A percentile compares a stretch with the other conserved stretches of the same genome.
phyloP scores from a whole-genome alignment of 2,113 vertebrate species.

The Chlorodrepanis virens region DNA sequence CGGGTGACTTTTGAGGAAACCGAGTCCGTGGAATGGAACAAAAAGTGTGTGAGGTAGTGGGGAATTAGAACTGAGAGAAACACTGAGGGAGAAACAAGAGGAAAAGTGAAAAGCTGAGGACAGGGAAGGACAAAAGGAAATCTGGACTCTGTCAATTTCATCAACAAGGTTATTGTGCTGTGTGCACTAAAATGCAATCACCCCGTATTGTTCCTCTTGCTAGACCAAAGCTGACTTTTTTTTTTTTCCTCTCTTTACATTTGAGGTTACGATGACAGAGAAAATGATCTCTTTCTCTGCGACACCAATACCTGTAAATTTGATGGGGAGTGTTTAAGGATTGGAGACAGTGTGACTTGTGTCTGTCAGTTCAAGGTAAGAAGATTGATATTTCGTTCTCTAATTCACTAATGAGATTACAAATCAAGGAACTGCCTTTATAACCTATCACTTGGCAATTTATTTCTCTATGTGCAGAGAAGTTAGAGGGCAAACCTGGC shows the following conservation, averaged over 20 bases:
- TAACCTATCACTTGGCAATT: conserved; percentile 53
- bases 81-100: background rate
- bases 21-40: background rate
- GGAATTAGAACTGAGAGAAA: background rate
- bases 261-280: conserved; percentile 96
- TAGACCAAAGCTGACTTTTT: conserved; percentile 42
- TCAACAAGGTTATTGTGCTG: conserved; percentile 4
- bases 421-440: conserved; percentile 47
- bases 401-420: conserved; percentile 56
- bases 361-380: conserved; percentile 99
- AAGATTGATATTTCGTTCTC: conserved; percentile 39
- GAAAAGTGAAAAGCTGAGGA: conserved; percentile 7
- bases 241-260: conserved; percentile 61
- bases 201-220: background rate
- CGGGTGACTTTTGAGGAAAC: background rate
- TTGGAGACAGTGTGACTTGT: conserved; percentile 97
- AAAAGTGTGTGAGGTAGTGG: background rate
- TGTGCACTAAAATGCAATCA: background rate
- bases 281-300: conserved; percentile 97
- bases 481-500: conserved; percentile 61
- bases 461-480: conserved; percentile 36
- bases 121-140: conserved; percentile 38
- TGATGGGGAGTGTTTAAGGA: conserved; percentile 95
- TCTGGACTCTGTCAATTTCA: background rate
- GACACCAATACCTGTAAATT: conserved; percentile 99